Evolutionary conservation across 2,797 vertebrate genomes (phyloP), one percentile per base, ranked within the genome.

Genomic region (Oreortyx pictus): DNA sequence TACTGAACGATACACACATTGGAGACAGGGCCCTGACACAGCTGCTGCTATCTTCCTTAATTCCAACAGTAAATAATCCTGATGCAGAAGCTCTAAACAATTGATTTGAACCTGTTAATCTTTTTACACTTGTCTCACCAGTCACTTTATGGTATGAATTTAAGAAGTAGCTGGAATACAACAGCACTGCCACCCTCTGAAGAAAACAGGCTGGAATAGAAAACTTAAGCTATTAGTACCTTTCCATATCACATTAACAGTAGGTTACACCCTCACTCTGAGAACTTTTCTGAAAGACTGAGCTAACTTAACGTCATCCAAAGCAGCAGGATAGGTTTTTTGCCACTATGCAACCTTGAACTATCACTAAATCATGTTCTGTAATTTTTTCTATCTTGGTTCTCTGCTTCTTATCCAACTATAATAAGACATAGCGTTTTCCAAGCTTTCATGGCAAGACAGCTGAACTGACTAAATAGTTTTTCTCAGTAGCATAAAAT

Each of bases 391-490:
- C 29, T 79, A 39, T 59, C 24, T 41, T 89, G 15, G 6, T 73
- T 82, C 44, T 74, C n/a, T 80, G 33, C 20, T 88, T 52, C n/a
- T 80, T 14, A 56, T 74, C 82, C 54, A 61, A 33, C 62, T 91
- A 8, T 77, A 92, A 77, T 68, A 59, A 91, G 81, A 39, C 14
- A 39, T 33, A 46, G 5, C 3, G 77, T 87, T 92, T 90, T 82
- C 92, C 73, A 88, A 29, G 66, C 61, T 86, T 76, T 87, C 60
- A n/a, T 37, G 29, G 41, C 68, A 68, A 77, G 86, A 86, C 75
- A 86, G 46, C 33, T 72, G 65, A 65, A 70, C 65, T 25, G 44
- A 71, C 59, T 71, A 50, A 54, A 49, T 49, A 9, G 0, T 47
- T 90, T 71, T 77, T 84, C 5, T 2, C 9, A 20, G 12, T 77